Evolutionary conservation across 2,888 invertebrate species (phyloP).

Genomic region (Stenchaetothrips biformis): DNA sequence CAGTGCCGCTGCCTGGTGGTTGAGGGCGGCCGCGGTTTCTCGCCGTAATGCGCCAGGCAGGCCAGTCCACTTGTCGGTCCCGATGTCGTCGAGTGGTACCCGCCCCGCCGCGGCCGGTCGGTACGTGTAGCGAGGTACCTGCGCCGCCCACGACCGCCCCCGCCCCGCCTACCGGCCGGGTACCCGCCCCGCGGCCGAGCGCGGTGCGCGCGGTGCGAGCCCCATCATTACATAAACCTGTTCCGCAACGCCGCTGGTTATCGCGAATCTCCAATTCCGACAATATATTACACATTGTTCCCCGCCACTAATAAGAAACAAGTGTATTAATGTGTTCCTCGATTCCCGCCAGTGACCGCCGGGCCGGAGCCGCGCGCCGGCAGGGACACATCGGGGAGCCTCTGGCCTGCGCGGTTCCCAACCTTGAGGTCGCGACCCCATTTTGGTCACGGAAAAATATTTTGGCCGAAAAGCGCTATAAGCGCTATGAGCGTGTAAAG

Average conservation of each 20-base stretch:
- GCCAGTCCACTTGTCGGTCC: background rate
- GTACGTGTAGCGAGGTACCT: background rate
- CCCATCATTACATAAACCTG: conserved; percentile 22
- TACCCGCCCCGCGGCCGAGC: background rate
- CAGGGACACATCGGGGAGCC: no score
- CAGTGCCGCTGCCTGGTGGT: background rate
- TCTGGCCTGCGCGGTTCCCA: no score
- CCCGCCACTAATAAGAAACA: conserved; percentile 20
- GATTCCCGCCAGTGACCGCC: background rate
- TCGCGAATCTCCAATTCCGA: conserved; percentile 20
- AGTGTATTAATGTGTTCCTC: conserved; percentile 20
- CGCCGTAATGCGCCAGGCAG: no score
- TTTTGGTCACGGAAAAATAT: no score
- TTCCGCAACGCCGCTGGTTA: conserved; percentile 17
- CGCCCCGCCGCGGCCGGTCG: background rate
- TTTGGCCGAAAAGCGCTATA: no score
- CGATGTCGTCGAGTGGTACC: background rate
- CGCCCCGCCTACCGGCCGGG: background rate
- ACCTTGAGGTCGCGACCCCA: no score
- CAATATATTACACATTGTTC: conserved; percentile 20
- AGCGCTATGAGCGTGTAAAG: no score
- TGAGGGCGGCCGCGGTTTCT: background rate
- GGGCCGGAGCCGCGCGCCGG: background rate
- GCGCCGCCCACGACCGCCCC: background rate
- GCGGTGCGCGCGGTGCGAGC: no score